Percentiles rank a stretch among this genome's conserved stretches.
These are phyloP conservation scores for Panopea generosa DNA, from an alignment of 2,888 invertebrate species.

Conservation along the genomic window DNA sequence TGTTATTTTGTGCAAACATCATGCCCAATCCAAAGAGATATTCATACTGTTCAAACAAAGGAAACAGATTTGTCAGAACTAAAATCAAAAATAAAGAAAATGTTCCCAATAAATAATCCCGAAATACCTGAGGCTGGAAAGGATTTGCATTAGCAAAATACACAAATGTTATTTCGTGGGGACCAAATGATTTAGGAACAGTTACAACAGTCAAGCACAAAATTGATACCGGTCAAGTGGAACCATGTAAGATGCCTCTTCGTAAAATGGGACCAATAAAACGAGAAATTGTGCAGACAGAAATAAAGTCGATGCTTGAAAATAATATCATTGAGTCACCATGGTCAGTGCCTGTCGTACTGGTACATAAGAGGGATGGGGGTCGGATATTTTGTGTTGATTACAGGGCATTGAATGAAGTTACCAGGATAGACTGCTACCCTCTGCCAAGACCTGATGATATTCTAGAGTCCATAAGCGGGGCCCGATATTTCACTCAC, in stretches of 20 bases:
- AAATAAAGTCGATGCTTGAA: conserved; percentile 30
- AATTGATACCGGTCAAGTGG: conserved; percentile 24
- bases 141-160: conserved; percentile 9
- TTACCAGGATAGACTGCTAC: conserved; percentile 27
- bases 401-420: conserved; percentile 22
- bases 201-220: conserved; percentile 8
- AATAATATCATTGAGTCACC: conserved; percentile 17
- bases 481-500: conserved; percentile 34
- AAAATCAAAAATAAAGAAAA: no score
- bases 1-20: conserved; percentile 6
- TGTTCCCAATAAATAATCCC: conserved; percentile 11
- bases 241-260: conserved; percentile 17
- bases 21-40: not conserved
- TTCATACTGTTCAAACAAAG: not conserved
- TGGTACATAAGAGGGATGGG: conserved; percentile 28
- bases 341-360: conserved; percentile 15
- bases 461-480: conserved; percentile 33
- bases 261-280: conserved; percentile 12
- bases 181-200: conserved; percentile 13
- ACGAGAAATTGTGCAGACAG: conserved; percentile 8
- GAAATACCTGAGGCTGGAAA: conserved; percentile 9
- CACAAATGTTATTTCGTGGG: conserved; percentile 2
- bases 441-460: conserved; percentile 35
- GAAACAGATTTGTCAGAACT: not conserved
- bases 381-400: conserved; percentile 34